A percentile compares a stretch with the other conserved stretches of the same genome.
Conservation (phyloP, 2,113 vertebrate species). For the Xenotilapia leptura region DNA sequence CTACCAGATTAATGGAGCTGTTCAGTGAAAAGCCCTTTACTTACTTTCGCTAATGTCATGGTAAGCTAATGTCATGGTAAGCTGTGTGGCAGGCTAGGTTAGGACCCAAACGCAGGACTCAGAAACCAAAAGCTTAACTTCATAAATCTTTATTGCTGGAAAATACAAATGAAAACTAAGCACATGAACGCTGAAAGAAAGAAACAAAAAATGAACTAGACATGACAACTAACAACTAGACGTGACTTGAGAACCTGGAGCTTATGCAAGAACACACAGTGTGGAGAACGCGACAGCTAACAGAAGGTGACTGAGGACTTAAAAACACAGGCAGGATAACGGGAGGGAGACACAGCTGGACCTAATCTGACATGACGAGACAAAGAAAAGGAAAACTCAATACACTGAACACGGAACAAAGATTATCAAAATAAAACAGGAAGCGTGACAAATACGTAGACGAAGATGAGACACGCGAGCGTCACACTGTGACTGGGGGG, state of each 20-base stretch:
- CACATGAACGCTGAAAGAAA: neutral
- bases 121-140: too few relatives aligned
- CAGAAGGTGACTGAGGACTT: neutral
- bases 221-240: neutral
- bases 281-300: neutral
- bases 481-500: neutral
- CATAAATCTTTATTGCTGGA: too few relatives aligned
- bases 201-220: neutral
- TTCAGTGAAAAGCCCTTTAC: neutral
- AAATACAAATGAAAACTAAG: neutral
- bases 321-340: neutral
- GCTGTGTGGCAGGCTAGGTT: neutral
- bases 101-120: neutral
- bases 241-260: neutral
- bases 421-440: neutral
- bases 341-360: neutral
- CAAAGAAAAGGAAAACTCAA: neutral
- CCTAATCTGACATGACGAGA: neutral
- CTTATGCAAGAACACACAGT: neutral
- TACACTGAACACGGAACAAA: accelerated
- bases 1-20: neutral
- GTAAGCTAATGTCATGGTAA: neutral
- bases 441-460: neutral
- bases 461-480: neutral
- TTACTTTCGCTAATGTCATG: neutral